Conservation (phyloP, 1,140 invertebrate genomes). For the Limonius californicus region DNA sequence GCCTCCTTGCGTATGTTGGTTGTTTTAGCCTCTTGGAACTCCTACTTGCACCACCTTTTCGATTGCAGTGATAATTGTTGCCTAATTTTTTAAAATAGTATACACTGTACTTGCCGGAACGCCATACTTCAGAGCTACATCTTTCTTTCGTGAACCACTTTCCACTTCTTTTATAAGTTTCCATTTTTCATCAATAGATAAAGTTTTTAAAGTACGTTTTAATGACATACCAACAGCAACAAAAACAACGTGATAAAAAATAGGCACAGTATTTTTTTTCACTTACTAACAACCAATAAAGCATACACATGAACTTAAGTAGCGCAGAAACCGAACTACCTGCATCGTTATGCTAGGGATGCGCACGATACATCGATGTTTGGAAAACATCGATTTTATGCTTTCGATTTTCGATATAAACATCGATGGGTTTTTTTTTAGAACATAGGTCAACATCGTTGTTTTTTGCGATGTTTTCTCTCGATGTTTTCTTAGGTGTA, state of each 20-base stretch:
- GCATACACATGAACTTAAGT: constrained; percentile 1
- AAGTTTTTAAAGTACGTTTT: constrained; percentile 28
- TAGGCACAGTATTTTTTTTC: neutral
- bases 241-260: neutral
- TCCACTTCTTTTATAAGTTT: constrained; percentile 31
- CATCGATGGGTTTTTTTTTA: too few relatives aligned
- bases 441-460: too few relatives aligned
- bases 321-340: constrained; percentile 17
- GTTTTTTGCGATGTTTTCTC: too few relatives aligned
- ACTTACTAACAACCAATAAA: neutral
- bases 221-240: constrained; percentile 19
- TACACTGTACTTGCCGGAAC: constrained; percentile 25
- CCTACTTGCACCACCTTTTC: too few relatives aligned
- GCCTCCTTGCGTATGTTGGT: too few relatives aligned
- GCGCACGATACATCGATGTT: too few relatives aligned
- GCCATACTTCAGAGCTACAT: constrained; percentile 28
- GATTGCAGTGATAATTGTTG: constrained; percentile 19
- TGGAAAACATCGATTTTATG: too few relatives aligned
- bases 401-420: too few relatives aligned
- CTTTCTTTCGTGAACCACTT: constrained; percentile 27
- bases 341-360: constrained; percentile 13
- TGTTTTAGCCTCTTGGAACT: too few relatives aligned
- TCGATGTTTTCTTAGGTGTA: too few relatives aligned
- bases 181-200: constrained; percentile 28
- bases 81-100: constrained; percentile 29